Conservation (phyloP, 1,140 invertebrate genomes). For the Musca vetustissima region DNA sequence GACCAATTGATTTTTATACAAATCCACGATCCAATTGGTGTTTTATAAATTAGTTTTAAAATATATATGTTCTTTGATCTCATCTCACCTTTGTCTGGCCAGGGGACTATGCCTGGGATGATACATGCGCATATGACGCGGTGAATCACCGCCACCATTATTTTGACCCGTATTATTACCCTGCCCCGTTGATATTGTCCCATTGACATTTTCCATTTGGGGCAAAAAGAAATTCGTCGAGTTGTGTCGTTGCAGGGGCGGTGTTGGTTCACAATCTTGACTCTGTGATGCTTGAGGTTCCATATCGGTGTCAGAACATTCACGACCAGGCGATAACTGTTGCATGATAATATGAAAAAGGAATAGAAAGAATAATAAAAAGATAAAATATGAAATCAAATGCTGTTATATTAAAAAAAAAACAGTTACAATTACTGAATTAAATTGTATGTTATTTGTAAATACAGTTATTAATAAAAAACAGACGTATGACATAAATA, state of each 20-base stretch:
- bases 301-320: conserved; percentile 77
- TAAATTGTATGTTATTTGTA: no score
- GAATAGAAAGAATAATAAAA: neutral
- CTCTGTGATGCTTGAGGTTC: conserved; percentile 82
- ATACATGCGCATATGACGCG: conserved; percentile 61
- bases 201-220: conserved; percentile 56
- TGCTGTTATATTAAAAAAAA: no score
- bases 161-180: conserved; percentile 26
- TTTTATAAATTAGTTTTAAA: no score
- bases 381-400: no score
- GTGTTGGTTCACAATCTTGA: conserved; percentile 91
- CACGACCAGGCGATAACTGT: conserved; percentile 77
- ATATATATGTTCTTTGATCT: no score
- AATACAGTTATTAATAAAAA: conserved; percentile 2
- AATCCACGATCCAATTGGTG: no score
- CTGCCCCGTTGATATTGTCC: conserved; percentile 37
- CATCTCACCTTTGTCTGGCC: conserved; percentile 65
- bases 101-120: conserved; percentile 76
- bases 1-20: no score
- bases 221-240: conserved; percentile 90
- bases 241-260: conserved; percentile 84
- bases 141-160: conserved; percentile 62
- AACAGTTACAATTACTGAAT: no score
- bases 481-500: neutral
- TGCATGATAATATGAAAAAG: neutral